Conservation (phyloP, 1,140 invertebrate species). For the Propsilocerus akamusi region DNA sequence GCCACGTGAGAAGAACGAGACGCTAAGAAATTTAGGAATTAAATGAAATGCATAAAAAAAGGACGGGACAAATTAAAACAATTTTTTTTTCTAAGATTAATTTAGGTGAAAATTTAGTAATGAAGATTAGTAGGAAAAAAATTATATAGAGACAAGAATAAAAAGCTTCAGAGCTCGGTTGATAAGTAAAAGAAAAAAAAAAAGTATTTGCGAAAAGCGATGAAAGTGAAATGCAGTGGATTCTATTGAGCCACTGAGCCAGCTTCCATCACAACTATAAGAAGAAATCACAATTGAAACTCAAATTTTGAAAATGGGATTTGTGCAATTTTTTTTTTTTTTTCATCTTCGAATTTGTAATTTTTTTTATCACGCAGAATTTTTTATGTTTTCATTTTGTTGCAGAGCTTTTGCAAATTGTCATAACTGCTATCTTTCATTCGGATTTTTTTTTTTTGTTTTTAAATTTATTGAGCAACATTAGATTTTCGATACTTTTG, state of each 20-base stretch:
- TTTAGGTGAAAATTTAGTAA: neutral
- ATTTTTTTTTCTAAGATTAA: neutral
- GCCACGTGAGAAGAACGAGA: neutral
- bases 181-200: neutral
- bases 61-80: neutral
- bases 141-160: neutral
- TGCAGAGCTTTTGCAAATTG: no score
- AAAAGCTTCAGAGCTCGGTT: neutral
- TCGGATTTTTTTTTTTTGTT: no score
- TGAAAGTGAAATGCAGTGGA: no score
- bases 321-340: neutral
- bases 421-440: no score
- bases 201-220: neutral
- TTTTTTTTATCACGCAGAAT: neutral
- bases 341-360: neutral
- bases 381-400: neutral
- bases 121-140: neutral
- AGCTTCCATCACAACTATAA: neutral
- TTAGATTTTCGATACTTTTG: no score
- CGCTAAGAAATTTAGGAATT: slow-evolving; percentile 4
- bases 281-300: neutral
- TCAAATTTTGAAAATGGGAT: neutral
- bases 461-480: no score
- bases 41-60: neutral
- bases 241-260: neutral